Conservation (phyloP, 2,113 vertebrate species). For the Sturnus vulgaris region DNA sequence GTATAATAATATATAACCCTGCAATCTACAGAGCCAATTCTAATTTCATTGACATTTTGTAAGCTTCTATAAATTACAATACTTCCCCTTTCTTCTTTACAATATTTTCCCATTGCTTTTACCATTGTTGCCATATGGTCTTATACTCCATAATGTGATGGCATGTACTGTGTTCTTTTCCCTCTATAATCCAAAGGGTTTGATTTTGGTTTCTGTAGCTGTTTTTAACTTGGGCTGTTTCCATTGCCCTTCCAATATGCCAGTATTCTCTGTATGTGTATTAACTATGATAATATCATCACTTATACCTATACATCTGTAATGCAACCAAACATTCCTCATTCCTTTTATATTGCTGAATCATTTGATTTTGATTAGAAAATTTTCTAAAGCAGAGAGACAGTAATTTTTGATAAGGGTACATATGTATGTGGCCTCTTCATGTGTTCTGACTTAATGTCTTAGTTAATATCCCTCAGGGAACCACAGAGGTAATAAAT, state of each 20-base stretch:
- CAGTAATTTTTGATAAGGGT: neutral
- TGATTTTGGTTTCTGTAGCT: neutral
- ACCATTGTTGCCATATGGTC: neutral
- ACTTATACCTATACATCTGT: neutral
- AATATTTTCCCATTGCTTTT: neutral
- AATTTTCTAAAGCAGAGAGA: neutral
- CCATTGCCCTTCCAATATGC: neutral
- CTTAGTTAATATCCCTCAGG: neutral
- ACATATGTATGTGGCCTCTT: neutral
- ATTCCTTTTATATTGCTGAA: neutral
- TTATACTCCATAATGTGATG: neutral
- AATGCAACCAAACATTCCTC: neutral
- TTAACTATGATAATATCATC: neutral
- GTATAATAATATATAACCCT: neutral
- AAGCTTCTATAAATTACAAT: neutral
- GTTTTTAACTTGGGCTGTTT: neutral
- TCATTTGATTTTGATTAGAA: neutral
- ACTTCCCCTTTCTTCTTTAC: neutral
- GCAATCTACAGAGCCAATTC: neutral
- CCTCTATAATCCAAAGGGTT: neutral
- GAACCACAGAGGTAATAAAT: neutral
- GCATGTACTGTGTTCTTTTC: neutral
- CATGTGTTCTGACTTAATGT: neutral
- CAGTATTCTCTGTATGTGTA: neutral
- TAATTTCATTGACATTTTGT: neutral